These are phyloP conservation scores for Sminthopsis crassicaudata DNA, from an alignment of 2,113 vertebrate species.

Conservation along the genomic window DNA sequence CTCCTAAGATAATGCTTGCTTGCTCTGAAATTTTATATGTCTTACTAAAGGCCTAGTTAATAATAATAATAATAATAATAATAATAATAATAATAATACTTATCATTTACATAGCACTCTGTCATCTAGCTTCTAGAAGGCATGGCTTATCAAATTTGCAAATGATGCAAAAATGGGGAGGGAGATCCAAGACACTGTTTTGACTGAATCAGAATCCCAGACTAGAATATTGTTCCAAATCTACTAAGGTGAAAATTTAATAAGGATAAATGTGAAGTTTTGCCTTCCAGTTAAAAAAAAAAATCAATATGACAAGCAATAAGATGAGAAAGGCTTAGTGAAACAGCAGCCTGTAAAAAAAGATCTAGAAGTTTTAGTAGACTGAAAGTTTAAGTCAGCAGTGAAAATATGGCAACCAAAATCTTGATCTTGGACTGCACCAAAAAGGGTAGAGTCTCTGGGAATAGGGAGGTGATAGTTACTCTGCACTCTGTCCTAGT, in stretches of 20 bases:
- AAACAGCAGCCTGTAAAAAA: neutral
- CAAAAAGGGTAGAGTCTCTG: neutral
- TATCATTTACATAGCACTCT: conserved; percentile 35
- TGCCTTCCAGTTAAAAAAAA: neutral
- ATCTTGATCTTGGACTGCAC: neutral
- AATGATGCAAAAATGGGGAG: too few species aligned
- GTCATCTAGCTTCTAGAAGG: too few species aligned
- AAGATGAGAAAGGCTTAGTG: neutral
- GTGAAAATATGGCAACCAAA: too few species aligned
- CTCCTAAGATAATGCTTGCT: too few species aligned
- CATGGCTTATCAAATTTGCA: too few species aligned
- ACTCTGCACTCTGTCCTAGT: neutral
- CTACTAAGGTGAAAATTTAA: neutral
- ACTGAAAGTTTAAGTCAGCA: neutral
- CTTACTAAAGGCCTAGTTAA: neutral
- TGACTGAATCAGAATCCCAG: too few species aligned
- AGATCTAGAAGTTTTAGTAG: neutral
- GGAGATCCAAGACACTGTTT: too few species aligned
- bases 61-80: conserved; percentile 35
- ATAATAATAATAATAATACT: neutral
- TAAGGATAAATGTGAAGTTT: neutral
- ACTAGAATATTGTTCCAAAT: neutral
- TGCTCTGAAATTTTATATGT: too few species aligned
- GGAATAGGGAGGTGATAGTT: neutral
- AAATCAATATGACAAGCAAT: neutral